These are phyloP conservation scores for Megaceryle alcyon DNA, from an alignment of 2,797 vertebrate species.

Conservation along the genomic window DNA sequence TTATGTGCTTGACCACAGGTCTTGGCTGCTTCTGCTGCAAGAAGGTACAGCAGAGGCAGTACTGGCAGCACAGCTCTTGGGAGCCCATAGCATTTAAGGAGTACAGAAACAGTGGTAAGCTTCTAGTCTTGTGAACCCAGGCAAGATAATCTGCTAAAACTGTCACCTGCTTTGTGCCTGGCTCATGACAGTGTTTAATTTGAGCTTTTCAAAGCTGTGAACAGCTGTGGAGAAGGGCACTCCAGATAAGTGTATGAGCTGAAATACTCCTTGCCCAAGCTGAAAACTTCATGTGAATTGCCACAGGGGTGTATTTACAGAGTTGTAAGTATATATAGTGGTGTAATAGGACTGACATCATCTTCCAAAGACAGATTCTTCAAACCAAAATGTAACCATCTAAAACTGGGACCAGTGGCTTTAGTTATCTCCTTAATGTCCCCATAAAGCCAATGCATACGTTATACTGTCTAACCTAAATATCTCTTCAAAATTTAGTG, in stretches of 20 bases:
- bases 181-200: not conserved
- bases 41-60: not conserved
- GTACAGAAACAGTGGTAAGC: not conserved
- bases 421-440: not conserved
- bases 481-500: not conserved
- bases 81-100: not conserved
- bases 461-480: not conserved
- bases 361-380: not conserved
- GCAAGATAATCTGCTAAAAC: not conserved
- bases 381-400: not conserved
- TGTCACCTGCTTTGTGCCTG: not conserved
- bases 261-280: not conserved
- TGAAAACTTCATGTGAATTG: not conserved
- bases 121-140: not conserved
- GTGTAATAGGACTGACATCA: not conserved
- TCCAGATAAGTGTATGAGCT: not conserved
- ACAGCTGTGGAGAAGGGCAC: not conserved
- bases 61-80: not conserved
- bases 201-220: not conserved
- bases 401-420: not conserved
- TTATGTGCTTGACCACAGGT: accelerated
- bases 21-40: not conserved
- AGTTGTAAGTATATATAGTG: not conserved
- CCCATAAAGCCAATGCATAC: not conserved
- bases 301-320: not conserved